phyloP scores from a whole-genome alignment of 2,888 invertebrate genomes.

The Physocephala rufipes region DNA sequence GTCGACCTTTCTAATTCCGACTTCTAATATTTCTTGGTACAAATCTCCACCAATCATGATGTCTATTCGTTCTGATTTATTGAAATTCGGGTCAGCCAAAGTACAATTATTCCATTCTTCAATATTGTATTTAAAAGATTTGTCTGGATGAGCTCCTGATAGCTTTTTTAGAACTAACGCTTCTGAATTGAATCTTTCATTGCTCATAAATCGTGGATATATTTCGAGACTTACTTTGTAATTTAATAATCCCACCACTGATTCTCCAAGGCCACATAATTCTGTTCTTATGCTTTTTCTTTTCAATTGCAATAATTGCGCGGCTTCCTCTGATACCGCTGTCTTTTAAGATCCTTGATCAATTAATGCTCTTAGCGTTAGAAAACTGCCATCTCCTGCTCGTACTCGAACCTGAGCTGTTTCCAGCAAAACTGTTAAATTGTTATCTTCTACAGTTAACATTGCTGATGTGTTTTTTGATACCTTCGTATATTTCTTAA shows the following conservation, averaged over 20 bases:
- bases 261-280: conserved; percentile 2
- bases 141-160: background rate
- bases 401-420: background rate
- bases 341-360: background rate
- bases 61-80: conserved; percentile 32
- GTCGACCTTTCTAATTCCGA: conserved; percentile 3
- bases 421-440: background rate
- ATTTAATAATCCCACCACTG: conserved; percentile 2
- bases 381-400: background rate
- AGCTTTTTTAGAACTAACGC: background rate
- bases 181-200: background rate
- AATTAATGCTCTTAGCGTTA: conserved; percentile 15
- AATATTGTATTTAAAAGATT: background rate
- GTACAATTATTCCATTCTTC: background rate
- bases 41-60: no score
- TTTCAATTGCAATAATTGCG: background rate
- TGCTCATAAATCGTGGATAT: conserved; percentile 1
- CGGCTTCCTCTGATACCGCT: background rate
- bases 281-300: conserved; percentile 1
- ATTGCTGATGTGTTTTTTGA: background rate
- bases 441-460: background rate
- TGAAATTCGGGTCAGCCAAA: conserved; percentile 16
- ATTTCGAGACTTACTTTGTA: background rate
- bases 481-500: background rate
- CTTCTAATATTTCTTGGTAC: conserved; percentile 17